Conservation (phyloP, 2,113 vertebrate genomes). For the Bambusicola thoracicus region DNA sequence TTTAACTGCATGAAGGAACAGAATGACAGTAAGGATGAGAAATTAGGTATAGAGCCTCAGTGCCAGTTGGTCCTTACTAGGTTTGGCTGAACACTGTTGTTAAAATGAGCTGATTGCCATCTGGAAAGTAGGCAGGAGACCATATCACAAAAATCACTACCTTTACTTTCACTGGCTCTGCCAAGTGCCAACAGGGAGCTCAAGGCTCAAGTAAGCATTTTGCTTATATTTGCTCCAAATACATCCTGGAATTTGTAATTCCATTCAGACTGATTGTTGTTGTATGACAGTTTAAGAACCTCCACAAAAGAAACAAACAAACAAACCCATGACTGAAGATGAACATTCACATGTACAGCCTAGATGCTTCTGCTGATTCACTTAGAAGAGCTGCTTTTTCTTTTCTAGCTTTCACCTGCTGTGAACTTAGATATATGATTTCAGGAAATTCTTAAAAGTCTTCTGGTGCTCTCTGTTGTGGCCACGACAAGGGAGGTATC, state of each 20-base stretch:
- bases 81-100: neutral
- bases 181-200: neutral
- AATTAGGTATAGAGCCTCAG: neutral
- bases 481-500: neutral
- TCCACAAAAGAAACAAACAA: neutral
- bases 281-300: neutral
- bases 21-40: neutral
- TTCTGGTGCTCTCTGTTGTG: neutral
- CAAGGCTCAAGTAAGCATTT: neutral
- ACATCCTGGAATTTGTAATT: neutral
- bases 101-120: neutral
- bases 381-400: neutral
- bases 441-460: neutral
- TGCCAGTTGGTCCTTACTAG: neutral
- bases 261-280: neutral
- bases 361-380: neutral
- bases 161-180: neutral
- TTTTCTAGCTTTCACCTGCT: neutral
- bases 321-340: neutral
- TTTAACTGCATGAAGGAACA: neutral
- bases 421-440: neutral
- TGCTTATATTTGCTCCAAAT: neutral
- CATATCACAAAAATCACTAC: neutral
- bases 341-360: neutral
- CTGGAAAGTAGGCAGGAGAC: neutral